These are phyloP conservation scores for Dendrophyllia cribrosa DNA, from an alignment of 64 coral and sea anemone genomes.

Conservation along the genomic window DNA sequence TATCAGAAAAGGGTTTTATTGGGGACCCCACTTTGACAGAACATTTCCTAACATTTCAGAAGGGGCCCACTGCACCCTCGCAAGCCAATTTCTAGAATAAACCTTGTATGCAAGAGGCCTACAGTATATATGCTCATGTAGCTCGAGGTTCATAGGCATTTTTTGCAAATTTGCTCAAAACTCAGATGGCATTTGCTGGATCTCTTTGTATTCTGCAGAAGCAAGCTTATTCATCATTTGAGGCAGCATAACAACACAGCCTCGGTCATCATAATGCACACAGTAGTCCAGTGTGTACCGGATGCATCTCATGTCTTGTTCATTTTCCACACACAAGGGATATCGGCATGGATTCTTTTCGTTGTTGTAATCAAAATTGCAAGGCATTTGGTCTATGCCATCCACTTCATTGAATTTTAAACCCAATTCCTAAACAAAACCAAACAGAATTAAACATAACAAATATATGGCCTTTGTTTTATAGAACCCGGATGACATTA, in stretches of 20 bases:
- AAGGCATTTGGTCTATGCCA: conserved; percentile 6
- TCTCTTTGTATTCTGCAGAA: conserved; percentile 43
- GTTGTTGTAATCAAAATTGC: conserved; percentile 93
- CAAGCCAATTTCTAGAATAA: no score
- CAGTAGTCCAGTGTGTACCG: conserved; percentile 93
- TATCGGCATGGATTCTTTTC: conserved; percentile 78
- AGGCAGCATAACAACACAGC: conserved; percentile 87
- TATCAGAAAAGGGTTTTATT: no score
- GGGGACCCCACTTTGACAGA: no score
- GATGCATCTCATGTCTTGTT: conserved; percentile 64
- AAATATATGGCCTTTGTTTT: no score
- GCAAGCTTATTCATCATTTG: conserved; percentile 86
- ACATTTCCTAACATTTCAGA: no score
- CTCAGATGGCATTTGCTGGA: conserved; percentile 53
- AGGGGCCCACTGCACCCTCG: no score
- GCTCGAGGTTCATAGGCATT: not conserved
- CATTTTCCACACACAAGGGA: conserved; percentile 44
- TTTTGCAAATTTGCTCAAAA: not conserved
- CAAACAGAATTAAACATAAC: not conserved
- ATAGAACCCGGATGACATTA: no score
- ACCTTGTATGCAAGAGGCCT: no score
- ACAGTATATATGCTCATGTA: no score
- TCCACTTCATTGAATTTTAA: not conserved
- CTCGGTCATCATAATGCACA: conserved; percentile 79
- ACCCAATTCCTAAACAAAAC: conserved; percentile 20